These are phyloP conservation scores for Lithophane leautieri DNA, from an alignment of 2,888 invertebrate species.

Conservation along the genomic window DNA sequence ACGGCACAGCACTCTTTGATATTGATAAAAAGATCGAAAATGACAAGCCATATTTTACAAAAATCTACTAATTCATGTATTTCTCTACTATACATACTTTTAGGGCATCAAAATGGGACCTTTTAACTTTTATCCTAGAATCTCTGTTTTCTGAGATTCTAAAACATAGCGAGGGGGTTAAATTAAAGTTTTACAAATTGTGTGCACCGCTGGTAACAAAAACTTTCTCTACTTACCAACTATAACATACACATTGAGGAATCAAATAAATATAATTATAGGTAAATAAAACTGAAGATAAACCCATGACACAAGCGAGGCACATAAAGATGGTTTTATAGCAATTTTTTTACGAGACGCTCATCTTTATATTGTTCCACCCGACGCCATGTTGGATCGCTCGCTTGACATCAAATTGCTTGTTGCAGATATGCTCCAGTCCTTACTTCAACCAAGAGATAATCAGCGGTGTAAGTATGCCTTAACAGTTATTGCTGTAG, in stretches of 20 bases:
- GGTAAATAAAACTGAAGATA: conserved; percentile 16
- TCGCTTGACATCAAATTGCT: conserved; percentile 56
- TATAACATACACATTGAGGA: background rate
- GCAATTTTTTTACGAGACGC: conserved; percentile 26
- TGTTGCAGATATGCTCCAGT: conserved; percentile 90
- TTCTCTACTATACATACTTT: no score
- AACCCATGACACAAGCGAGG: conserved; percentile 16
- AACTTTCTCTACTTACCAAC: background rate
- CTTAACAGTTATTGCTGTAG: conserved; percentile 35
- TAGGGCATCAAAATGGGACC: background rate
- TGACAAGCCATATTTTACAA: background rate
- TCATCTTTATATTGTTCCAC: conserved; percentile 24
- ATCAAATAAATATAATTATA: conserved; percentile 18
- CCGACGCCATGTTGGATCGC: conserved; percentile 21
- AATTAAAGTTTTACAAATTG: background rate
- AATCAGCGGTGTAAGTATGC: conserved; percentile 85
- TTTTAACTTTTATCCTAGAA: no score
- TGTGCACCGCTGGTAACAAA: background rate
- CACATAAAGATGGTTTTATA: conserved; percentile 44
- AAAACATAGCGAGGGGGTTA: background rate
- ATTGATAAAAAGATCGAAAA: background rate
- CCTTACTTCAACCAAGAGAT: conserved; percentile 87
- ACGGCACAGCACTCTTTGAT: background rate
- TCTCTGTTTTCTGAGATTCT: background rate
- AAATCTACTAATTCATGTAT: background rate